Evolutionary conservation across 2,888 invertebrate genomes (phyloP).

Genomic region (Stenolophus ochropezus): DNA sequence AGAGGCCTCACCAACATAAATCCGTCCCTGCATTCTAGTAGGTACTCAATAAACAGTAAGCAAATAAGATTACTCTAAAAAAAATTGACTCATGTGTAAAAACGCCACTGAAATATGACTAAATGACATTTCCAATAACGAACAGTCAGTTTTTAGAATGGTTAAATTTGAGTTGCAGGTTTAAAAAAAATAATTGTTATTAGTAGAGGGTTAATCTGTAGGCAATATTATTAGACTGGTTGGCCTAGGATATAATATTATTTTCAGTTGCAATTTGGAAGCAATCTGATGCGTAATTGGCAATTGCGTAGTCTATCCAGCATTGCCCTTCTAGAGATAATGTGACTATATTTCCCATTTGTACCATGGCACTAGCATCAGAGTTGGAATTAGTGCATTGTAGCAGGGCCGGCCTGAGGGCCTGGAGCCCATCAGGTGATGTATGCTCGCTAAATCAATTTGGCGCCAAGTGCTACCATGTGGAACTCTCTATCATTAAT

Average conservation of each 20-base stretch:
- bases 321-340: background rate
- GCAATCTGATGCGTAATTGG: background rate
- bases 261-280: background rate
- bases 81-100: no score
- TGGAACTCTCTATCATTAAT: constrained; percentile 11
- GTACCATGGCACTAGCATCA: background rate
- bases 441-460: constrained; percentile 37
- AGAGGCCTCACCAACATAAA: no score
- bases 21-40: no score
- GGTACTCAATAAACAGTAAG: no score
- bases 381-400: background rate
- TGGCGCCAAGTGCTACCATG: background rate
- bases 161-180: no score
- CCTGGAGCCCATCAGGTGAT: constrained; percentile 2
- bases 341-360: background rate
- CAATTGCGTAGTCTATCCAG: background rate
- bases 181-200: no score
- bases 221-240: background rate
- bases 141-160: no score
- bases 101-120: no score
- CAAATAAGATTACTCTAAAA: no score
- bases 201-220: no score
- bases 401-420: background rate
- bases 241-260: background rate
- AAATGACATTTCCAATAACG: no score